Evolutionary conservation across 2,797 vertebrate genomes (phyloP), one percentile per base, ranked within the genome.

Genomic region (Trematomus bernacchii): DNA sequence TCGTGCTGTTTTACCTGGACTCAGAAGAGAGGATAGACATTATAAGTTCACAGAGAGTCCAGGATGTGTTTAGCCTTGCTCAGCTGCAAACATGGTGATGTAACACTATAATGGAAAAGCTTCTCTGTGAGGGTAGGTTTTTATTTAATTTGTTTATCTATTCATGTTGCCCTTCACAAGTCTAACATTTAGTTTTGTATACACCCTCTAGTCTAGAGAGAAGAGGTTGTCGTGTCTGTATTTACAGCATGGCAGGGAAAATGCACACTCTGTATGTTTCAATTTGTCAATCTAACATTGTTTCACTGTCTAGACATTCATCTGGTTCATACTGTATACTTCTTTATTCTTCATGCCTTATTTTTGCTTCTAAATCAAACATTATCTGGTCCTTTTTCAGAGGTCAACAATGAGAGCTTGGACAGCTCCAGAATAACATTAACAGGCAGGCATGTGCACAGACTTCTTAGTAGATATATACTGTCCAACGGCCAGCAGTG

Each of bases 271-370:
- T 6, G 23, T 23, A 47, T 48, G 15, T 46, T 55, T 76, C 12
- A 66, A 7, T 48, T 33, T 53, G 19, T 52, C 66, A 46, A 10
- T 51, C 43, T 30, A n/a, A 66, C 37, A 12, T 47, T 42, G 33
- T 68, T 64, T 73, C 40, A 58, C 51, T 18, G 60, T 76, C 74
- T 71, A 71, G 79, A 83, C 67, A 48, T 70, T 57, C 2, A 59
- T 74, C 66, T 71, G 33, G 10, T 54, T 27, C 37, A 18, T 51
- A 50, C 27, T 27, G 4, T 8, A 51, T 15, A 54, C n/a, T 54
- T 7, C 12, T 70, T 54, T 42, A 18, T 59, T 66, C 3, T 44
- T 58, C 6, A 10, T 27, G 27, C 3, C 47, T 62, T 33, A 37
- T 43, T 63, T 70, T 55, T 16, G 40, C 47, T 18, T 72, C n/a